Evolutionary conservation across 2,113 vertebrate species (phyloP).

Genomic region (Callipepla squamata): DNA sequence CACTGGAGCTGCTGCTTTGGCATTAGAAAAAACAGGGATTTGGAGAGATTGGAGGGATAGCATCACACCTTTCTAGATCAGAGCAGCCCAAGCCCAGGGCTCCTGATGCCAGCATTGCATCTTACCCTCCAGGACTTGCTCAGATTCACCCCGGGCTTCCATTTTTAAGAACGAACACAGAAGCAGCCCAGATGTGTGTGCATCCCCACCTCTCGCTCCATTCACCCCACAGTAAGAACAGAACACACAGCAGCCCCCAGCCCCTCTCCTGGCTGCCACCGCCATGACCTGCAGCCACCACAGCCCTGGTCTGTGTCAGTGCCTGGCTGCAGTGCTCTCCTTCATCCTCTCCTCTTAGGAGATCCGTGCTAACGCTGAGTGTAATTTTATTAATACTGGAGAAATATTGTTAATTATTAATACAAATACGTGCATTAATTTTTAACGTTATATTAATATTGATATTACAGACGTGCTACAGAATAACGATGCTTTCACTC

Average conservation of each 20-base stretch:
- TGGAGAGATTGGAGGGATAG: neutral
- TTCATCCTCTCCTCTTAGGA: neutral
- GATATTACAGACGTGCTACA: slow-evolving; percentile 9
- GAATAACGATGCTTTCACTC: neutral
- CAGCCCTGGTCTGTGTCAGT: neutral
- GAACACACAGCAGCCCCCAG: neutral
- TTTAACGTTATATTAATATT: slow-evolving; percentile 59
- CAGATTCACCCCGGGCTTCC: neutral
- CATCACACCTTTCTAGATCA: neutral
- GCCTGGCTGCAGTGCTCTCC: neutral
- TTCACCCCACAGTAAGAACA: neutral
- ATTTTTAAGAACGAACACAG: neutral
- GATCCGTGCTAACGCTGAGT: neutral
- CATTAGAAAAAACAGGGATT: neutral
- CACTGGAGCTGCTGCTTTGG: neutral
- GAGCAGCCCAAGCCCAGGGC: neutral
- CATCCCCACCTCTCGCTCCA: neutral
- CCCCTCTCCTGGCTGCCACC: neutral
- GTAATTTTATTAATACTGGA: slow-evolving; percentile 60
- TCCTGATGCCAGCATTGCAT: neutral
- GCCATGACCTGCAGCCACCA: neutral
- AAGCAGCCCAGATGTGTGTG: neutral
- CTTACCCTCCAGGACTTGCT: neutral
- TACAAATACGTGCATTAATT: neutral
- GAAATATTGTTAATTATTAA: slow-evolving; percentile 51